Base-by-base conservation (phyloP, 2,888 invertebrate species). In the Trachelus stipa region DNA sequence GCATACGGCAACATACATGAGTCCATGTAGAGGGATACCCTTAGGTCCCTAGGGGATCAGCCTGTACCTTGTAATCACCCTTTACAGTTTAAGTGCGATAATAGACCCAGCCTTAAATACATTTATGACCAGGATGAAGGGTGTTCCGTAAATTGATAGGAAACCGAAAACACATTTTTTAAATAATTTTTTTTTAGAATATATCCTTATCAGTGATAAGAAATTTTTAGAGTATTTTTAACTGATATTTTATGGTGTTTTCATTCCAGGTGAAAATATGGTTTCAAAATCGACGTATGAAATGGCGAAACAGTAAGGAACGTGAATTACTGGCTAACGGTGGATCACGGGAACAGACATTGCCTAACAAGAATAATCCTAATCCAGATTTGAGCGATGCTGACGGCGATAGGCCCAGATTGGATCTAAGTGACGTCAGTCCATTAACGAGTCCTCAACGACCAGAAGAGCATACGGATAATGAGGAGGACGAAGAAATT, bases 251-350 rank as follows among this genome's bases (percentile, higher is more conserved):
- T 35, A 77, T 71, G 68, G 23, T 73, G 33, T 56, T 77, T 74
- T 73, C 78, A 40, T 92, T 92, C 33, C 92, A 96, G 96, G 96
- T 96, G 79, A 96, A 96, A 91, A 96, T 96, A 81, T 96, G 96
- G 96, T 99, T 99, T 92, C 99, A 99, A 94, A 99, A 99, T 91
- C 95, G 99, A 0, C 95, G 99, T 77, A 99, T 99, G 99, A 99
- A 98, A 92, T 99, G 99, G 99, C 94, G 99, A 77, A 99, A 99
- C 92, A 98, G 98, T 6, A 99, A 99, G 92, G 99, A 99, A 91
- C 94, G 98, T 56, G 98, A 99, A 92, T 94, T 98, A 0, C 93
- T 99, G 34, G 98, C 98, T 0, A 96, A 96, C 33, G 98, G 98
- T 0, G 98, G 98, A 2, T 97, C 98, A 11, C 94, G 98, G 37